phyloP scores from a whole-genome alignment of 2,797 vertebrate species.

The Somateria mollissima region DNA sequence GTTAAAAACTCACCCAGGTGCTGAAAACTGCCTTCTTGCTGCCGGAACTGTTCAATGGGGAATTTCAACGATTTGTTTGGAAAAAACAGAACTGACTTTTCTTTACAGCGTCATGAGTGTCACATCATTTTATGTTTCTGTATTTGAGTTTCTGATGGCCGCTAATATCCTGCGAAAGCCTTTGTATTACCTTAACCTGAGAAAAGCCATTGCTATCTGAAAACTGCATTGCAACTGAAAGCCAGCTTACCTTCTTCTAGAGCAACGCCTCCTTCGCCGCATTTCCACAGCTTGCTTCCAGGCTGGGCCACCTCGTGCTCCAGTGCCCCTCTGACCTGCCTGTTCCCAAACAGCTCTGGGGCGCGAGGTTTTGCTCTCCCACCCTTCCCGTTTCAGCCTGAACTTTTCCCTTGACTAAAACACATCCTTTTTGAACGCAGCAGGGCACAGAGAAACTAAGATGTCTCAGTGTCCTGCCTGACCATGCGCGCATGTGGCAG shows the following conservation, averaged over 20 bases:
- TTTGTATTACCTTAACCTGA: background rate
- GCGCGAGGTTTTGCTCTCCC: background rate
- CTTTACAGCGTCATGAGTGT: background rate
- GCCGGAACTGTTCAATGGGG: background rate
- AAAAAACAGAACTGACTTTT: background rate
- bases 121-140: background rate
- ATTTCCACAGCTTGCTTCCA: background rate
- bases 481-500: fast-evolving
- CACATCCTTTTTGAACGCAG: background rate
- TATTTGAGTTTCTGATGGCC: background rate
- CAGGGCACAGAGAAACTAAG: fast-evolving
- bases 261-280: background rate
- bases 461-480: fast-evolving
- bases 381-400: background rate
- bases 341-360: fast-evolving
- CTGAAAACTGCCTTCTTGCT: background rate
- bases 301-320: too few species aligned
- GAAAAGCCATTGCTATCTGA: background rate
- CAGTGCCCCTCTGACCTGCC: fast-evolving
- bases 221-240: background rate
- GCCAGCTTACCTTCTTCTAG: background rate
- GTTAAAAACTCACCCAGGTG: background rate
- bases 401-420: background rate
- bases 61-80: background rate
- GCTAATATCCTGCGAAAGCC: background rate